A percentile compares a stretch with the other conserved stretches of the same genome.
Conservation (phyloP, 2,888 invertebrate species). For the Eilema caniola region DNA sequence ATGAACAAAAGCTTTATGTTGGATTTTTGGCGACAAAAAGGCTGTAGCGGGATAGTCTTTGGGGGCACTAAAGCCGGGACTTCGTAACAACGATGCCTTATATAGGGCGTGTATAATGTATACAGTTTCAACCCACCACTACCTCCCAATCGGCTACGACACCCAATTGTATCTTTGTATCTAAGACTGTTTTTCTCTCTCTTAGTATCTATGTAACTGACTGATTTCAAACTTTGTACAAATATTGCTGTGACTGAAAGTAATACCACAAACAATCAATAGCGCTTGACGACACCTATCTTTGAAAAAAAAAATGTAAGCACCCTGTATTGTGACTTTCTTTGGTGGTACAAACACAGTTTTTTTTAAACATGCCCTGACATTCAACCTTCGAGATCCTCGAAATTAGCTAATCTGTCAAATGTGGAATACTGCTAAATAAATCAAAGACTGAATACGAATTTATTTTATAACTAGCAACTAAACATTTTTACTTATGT, state of each 20-base stretch:
- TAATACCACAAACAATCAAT: background rate
- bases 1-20: too few relatives aligned
- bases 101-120: constrained; percentile 6
- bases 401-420: constrained; percentile 3
- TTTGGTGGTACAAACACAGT: constrained; percentile 9
- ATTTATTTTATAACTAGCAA: background rate
- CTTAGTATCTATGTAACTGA: background rate
- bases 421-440: background rate
- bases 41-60: constrained; percentile 4
- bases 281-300: constrained; percentile 6
- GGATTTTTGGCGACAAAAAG: too few relatives aligned
- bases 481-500: background rate
- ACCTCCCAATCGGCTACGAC: background rate
- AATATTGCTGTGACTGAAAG: constrained; percentile 7
- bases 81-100: background rate
- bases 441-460: background rate
- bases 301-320: constrained; percentile 5
- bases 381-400: background rate
- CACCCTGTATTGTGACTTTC: background rate
- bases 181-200: background rate
- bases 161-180: constrained; percentile 9
- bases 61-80: background rate
- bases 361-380: constrained; percentile 5
- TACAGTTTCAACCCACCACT: background rate
- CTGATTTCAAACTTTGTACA: background rate